Conservation (phyloP, 1,140 invertebrate genomes). For the Homalodisca vitripennis region DNA sequence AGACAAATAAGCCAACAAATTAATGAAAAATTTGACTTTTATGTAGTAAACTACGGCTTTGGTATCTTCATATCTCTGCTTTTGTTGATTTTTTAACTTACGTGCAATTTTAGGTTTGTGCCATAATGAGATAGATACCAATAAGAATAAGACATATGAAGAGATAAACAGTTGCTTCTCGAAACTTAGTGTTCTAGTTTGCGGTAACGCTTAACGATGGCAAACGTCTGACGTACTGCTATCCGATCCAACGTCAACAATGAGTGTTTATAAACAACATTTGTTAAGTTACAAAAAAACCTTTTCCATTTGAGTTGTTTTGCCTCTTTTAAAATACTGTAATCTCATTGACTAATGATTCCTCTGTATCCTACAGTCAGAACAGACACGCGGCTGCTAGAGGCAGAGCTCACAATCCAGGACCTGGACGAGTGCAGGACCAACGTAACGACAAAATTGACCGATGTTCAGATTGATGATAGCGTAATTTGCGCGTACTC, state of each 20-base stretch:
- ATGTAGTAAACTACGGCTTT: no score
- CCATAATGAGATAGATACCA: no score
- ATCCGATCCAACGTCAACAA: not conserved
- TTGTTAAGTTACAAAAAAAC: not conserved
- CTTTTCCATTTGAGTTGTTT: not conserved
- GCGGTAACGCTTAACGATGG: no score
- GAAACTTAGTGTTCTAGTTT: no score
- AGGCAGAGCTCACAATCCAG: not conserved
- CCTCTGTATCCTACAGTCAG: not conserved
- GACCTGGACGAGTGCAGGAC: not conserved
- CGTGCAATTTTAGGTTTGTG: no score
- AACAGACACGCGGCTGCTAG: not conserved
- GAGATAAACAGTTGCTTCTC: no score
- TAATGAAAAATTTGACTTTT: no score
- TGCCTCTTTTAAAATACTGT: not conserved
- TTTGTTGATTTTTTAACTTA: no score
- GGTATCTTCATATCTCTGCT: no score
- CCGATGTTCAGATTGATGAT: not conserved
- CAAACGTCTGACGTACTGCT: not conserved
- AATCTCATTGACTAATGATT: not conserved
- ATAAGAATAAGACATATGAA: no score
- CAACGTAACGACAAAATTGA: not conserved
- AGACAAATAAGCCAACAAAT: no score
- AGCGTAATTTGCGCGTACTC: not conserved
- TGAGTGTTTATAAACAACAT: not conserved